A percentile compares a stretch with the other conserved stretches of the same genome.
Evolutionary conservation across 2,113 vertebrate species (phyloP).

Genomic region (Climacteris rufus): DNA sequence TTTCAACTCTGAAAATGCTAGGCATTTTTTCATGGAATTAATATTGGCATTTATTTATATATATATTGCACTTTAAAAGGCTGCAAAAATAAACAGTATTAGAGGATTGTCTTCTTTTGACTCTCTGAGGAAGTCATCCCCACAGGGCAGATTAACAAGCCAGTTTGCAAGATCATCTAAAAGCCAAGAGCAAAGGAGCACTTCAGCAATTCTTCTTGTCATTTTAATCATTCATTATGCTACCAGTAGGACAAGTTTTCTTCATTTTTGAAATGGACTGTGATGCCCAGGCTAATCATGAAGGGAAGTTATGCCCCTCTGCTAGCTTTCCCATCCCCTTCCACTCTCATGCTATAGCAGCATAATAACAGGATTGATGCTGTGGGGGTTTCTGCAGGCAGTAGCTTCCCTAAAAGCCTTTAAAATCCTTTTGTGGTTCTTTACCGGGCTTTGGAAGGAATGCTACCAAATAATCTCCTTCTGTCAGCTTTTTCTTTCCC

Average conservation of each 20-base stretch:
- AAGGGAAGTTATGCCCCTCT: background rate
- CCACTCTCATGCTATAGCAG: background rate
- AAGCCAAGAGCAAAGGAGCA: background rate
- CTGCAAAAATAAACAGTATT: background rate
- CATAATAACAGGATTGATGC: background rate
- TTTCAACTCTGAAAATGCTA: background rate
- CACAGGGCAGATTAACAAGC: background rate
- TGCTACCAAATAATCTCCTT: background rate
- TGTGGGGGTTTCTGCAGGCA: background rate
- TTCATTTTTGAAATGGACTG: background rate
- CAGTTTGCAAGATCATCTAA: background rate
- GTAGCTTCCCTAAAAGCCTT: background rate
- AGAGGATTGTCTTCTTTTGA: background rate
- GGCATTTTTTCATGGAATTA: background rate
- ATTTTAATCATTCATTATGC: background rate
- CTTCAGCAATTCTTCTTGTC: background rate
- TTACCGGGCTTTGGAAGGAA: background rate
- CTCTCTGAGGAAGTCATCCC: background rate
- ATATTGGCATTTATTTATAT: background rate
- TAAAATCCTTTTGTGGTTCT: background rate
- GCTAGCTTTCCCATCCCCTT: background rate
- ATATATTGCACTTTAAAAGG: background rate
- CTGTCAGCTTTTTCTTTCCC: background rate
- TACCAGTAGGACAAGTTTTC: background rate
- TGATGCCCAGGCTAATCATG: background rate